Evolutionary conservation across 2,113 vertebrate species (phyloP).

Genomic region (Daubentonia madagascariensis): DNA sequence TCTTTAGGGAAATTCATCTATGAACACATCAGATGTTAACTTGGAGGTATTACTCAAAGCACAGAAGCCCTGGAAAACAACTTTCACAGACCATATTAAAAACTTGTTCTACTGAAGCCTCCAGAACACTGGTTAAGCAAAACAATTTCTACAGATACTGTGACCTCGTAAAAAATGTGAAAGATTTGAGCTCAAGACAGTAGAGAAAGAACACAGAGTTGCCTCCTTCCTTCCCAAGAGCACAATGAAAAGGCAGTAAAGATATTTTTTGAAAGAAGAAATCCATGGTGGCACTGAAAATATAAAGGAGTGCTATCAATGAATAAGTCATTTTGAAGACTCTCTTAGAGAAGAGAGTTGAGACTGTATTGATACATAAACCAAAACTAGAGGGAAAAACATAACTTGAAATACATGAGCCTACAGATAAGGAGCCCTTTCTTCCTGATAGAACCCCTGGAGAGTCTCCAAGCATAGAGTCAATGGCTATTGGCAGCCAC

Average conservation of each 20-base stretch:
- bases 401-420: not conserved
- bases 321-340: constrained; percentile 1
- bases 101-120: not conserved
- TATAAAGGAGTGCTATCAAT: not conserved
- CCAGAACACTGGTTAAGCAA: not conserved
- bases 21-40: not conserved
- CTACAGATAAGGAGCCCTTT: constrained; percentile 30
- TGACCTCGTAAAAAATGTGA: not conserved
- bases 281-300: not conserved
- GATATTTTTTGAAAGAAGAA: not conserved
- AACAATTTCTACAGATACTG: not conserved
- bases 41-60: not conserved
- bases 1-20: not conserved
- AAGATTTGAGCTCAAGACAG: not conserved
- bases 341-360: not conserved
- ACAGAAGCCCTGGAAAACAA: not conserved
- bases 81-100: not conserved
- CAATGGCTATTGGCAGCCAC: constrained; percentile 21
- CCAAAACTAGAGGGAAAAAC: not conserved
- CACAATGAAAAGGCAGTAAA: not conserved
- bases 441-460: not conserved
- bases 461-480: constrained; percentile 18
- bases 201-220: not conserved
- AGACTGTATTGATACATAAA: not conserved
- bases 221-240: not conserved